Evolutionary conservation across 2,888 invertebrate genomes (phyloP).

Genomic region (Catocala nupta): DNA sequence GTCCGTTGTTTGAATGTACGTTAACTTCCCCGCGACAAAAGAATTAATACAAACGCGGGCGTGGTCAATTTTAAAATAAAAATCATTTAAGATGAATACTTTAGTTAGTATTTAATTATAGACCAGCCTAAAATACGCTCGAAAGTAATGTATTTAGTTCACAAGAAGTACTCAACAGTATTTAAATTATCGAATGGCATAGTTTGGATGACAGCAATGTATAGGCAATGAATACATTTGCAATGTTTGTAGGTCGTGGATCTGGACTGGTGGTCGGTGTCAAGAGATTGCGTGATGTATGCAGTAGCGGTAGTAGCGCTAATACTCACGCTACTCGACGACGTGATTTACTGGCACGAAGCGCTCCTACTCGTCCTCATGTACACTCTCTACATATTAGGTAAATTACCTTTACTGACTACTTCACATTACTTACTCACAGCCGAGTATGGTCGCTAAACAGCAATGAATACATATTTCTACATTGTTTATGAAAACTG

Average conservation of each 20-base stretch:
- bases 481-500: not conserved
- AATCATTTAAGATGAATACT: too few species aligned
- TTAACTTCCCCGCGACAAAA: too few species aligned
- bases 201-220: too few species aligned
- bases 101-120: too few species aligned
- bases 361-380: conserved; percentile 90
- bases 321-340: conserved; percentile 90
- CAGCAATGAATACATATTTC: conserved; percentile 1
- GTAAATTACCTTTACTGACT: conserved; percentile 71
- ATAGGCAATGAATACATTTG: not conserved
- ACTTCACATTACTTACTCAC: not conserved
- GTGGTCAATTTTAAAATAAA: too few species aligned
- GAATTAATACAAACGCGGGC: too few species aligned
- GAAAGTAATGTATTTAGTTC: too few species aligned
- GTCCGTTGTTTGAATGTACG: too few species aligned
- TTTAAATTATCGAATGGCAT: too few species aligned
- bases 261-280: conserved; percentile 93
- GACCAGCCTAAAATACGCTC: too few species aligned
- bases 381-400: conserved; percentile 90
- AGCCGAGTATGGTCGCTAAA: not conserved
- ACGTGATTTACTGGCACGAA: conserved; percentile 92
- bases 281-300: conserved; percentile 92
- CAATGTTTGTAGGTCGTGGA: conserved; percentile 85
- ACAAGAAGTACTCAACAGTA: too few species aligned
- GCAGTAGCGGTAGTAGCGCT: conserved; percentile 90